These are phyloP conservation scores for Aramus guarauna DNA, from an alignment of 2,113 vertebrate species.

Conservation along the genomic window DNA sequence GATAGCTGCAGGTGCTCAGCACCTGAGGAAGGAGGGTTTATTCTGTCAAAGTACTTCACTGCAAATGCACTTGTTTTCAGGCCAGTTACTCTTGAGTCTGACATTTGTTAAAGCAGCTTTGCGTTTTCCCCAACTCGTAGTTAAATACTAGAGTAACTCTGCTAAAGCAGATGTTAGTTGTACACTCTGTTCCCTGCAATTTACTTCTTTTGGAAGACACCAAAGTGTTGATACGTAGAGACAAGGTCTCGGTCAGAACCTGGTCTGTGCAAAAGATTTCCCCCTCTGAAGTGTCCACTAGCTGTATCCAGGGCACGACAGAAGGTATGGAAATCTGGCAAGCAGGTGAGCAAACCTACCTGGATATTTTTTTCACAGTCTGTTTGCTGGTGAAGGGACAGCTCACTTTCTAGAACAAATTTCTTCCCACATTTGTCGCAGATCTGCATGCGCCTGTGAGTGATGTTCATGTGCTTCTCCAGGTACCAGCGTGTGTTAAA, in stretches of 20 bases:
- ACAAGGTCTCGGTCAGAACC: background rate
- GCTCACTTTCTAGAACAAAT: constrained; percentile 98
- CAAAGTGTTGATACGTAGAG: background rate
- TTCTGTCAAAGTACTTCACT: background rate
- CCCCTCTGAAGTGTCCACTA: constrained; percentile 39
- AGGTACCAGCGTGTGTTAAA: constrained; percentile 99
- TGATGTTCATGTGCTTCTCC: constrained; percentile 99
- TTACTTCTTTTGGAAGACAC: background rate
- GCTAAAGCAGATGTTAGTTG: background rate
- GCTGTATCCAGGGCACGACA: constrained; percentile 21
- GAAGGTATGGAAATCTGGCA: constrained; percentile 50
- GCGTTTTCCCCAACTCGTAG: background rate
- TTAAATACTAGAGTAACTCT: background rate
- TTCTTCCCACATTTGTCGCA: constrained; percentile 99
- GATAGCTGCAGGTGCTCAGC: background rate
- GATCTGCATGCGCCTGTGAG: constrained; percentile 98
- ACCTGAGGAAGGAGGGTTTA: background rate
- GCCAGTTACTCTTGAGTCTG: background rate
- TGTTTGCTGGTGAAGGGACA: constrained; percentile 98
- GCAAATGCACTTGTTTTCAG: background rate
- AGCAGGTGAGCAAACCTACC: constrained; percentile 80
- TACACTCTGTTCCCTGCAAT: background rate
- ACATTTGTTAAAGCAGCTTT: background rate
- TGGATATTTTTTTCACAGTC: constrained; percentile 99
- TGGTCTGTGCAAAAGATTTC: constrained; percentile 6